phyloP scores from a whole-genome alignment of 2,113 vertebrate genomes.

The Platysteira castanea region DNA sequence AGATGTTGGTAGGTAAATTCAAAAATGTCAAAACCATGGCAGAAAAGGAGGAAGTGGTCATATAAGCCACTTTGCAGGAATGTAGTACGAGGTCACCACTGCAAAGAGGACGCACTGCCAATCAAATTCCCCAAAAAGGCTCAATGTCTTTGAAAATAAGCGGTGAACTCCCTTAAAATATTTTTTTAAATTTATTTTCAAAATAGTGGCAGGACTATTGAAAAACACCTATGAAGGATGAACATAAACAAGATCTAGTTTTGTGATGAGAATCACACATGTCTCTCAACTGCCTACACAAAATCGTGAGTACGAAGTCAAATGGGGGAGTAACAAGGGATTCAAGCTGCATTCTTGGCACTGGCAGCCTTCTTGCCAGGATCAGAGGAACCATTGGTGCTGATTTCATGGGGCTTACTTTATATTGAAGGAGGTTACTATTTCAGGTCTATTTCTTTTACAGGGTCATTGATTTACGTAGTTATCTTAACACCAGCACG shows the following conservation, averaged over 20 bases:
- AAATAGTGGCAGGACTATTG: not conserved
- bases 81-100: not conserved
- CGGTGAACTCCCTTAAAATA: not conserved
- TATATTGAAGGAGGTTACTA: constrained; percentile 12
- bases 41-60: not conserved
- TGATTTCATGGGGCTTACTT: constrained; percentile 25
- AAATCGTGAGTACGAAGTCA: not conserved
- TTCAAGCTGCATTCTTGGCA: not conserved
- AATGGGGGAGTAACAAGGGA: not conserved
- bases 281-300: not conserved
- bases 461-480: not conserved
- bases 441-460: constrained; percentile 18
- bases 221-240: not conserved
- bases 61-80: not conserved
- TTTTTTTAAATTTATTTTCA: not conserved
- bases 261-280: not conserved
- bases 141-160: not conserved
- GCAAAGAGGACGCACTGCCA: not conserved
- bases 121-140: not conserved
- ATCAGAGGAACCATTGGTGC: not conserved
- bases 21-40: not conserved
- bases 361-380: not conserved
- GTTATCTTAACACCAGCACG: not conserved
- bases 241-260: not conserved
- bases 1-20: not conserved